A percentile compares a stretch with the other conserved stretches of the same genome.
Evolutionary conservation across 1,140 invertebrate species (phyloP).

Genomic region (Anagrus nilaparvatae): DNA sequence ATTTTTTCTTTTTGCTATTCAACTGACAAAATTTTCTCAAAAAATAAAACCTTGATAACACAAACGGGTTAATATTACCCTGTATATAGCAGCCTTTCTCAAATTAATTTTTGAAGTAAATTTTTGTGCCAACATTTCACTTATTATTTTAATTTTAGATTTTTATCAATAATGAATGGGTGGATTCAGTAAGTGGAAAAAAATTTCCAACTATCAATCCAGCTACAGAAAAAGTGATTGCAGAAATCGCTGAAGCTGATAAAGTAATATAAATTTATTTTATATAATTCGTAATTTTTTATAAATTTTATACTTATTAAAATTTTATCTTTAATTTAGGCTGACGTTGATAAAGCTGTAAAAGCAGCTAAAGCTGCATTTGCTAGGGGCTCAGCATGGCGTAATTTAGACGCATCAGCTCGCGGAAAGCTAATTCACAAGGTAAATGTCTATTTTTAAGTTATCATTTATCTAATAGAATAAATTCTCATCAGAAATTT

Average conservation of each 20-base stretch:
- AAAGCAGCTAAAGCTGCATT: constrained; percentile 49
- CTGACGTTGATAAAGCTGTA: constrained; percentile 46
- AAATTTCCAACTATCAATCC: constrained; percentile 46
- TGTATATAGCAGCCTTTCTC: too few relatives aligned
- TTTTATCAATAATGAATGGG: constrained; percentile 60
- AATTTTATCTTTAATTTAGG: constrained; percentile 24
- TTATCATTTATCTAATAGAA: too few relatives aligned
- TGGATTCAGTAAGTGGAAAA: constrained; percentile 42
- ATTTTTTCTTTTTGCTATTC: too few relatives aligned
- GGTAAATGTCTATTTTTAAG: constrained; percentile 22
- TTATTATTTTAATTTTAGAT: constrained; percentile 35
- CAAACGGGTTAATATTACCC: too few relatives aligned
- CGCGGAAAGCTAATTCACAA: constrained; percentile 48
- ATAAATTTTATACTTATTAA: not conserved
- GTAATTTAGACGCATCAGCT: constrained; percentile 60
- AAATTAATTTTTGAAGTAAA: too few relatives aligned
- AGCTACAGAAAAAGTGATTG: constrained; percentile 30
- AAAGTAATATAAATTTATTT: constrained; percentile 21
- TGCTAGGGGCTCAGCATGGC: constrained; percentile 49
- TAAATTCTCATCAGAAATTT: too few relatives aligned
- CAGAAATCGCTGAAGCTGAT: constrained; percentile 47
- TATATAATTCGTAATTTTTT: not conserved
- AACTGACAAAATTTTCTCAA: too few relatives aligned
- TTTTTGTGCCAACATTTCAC: constrained; percentile 1
- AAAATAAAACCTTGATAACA: too few relatives aligned